Percentiles rank a stretch among this genome's conserved stretches.
These are phyloP conservation scores for Aurelia coerulea DNA, from an alignment of 30 jellyfish, hydroid and myxozoan genomes.

Conservation along the genomic window DNA sequence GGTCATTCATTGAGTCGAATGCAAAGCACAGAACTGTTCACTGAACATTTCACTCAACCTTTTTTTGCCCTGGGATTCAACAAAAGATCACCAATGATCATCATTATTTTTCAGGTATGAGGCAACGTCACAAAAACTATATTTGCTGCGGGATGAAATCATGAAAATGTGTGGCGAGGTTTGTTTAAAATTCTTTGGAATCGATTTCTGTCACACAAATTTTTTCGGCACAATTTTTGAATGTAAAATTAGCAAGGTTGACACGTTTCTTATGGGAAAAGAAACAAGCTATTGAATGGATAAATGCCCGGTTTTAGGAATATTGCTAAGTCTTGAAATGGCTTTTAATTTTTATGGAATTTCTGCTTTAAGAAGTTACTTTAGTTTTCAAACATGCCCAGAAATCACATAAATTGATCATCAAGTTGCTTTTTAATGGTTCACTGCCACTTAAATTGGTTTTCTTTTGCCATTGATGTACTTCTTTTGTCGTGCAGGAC, in stretches of 20 bases:
- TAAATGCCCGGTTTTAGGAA: too few relatives aligned
- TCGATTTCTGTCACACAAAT: background rate
- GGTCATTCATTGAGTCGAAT: background rate
- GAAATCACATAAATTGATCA: too few relatives aligned
- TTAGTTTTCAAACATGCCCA: too few relatives aligned
- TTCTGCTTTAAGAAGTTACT: too few relatives aligned
- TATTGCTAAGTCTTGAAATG: too few relatives aligned
- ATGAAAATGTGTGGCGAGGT: conserved; percentile 41
- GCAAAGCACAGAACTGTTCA: background rate
- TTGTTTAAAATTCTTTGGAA: background rate
- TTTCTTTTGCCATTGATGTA: background rate
- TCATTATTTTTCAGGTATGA: conserved; percentile 22
- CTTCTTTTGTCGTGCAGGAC: background rate
- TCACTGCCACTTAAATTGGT: background rate
- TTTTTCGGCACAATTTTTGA: background rate
- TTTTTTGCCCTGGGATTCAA: background rate
- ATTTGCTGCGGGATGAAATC: conserved; percentile 29
- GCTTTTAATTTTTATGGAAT: too few relatives aligned
- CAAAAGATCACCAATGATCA: background rate
- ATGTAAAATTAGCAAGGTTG: too few relatives aligned
- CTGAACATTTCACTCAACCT: background rate
- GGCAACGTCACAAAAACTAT: background rate
- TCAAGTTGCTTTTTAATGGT: background rate
- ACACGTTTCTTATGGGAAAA: too few relatives aligned
- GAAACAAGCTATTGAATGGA: too few relatives aligned